Evolutionary conservation across 2,113 vertebrate genomes (phyloP), one percentile per base, ranked within the genome.

Genomic region (Electrona antarctica): DNA sequence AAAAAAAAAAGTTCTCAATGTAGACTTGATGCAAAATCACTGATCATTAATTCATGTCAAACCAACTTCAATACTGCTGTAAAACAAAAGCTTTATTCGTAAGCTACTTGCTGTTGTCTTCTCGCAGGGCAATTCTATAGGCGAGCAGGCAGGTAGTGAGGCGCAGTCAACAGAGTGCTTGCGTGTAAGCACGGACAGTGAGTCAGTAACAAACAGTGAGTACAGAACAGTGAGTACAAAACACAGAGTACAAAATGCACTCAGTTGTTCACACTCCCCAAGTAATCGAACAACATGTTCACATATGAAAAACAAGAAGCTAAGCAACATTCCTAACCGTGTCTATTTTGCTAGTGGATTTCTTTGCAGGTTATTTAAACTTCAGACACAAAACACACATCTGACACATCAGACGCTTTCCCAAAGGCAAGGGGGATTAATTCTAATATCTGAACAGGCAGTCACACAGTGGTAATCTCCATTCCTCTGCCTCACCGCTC

Each of bases 381-480:
- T 4, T 9, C 11, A 13, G 12, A 46, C 41, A 61, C 60, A 61
- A 11, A 21, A 51, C 49, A 13, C 50, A 65, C 47, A 57, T 13
- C 55, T 78, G 21, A 41, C 33, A 21, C 21, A 84, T 51, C 73
- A 78, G 13, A 85, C 78, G 82, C 75, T 76, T 86, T 86, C 77
- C 54, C 61, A 49, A 52, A 72, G 71, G 76, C 57, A 51, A 21
- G 2, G 51, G 54, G 61, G 86, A 87, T 86, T 86, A 86, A 71
- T 77, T 76, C 57, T 83, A 87, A 87, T 87, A 83, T 82, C 72
- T 60, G 67, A 73, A 79, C 72, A 80, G 48, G 60, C 45, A 72
- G 67, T 75, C 69, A 21, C 21, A 21, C 21, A 13, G 61, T 72
- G 80, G 50, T 86, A 87, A 89, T 87, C 85, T 80, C 67, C 76